Evolutionary conservation across 2,888 invertebrate genomes (phyloP), one percentile per base, ranked within the genome.

Genomic region (Drosophila robusta): DNA sequence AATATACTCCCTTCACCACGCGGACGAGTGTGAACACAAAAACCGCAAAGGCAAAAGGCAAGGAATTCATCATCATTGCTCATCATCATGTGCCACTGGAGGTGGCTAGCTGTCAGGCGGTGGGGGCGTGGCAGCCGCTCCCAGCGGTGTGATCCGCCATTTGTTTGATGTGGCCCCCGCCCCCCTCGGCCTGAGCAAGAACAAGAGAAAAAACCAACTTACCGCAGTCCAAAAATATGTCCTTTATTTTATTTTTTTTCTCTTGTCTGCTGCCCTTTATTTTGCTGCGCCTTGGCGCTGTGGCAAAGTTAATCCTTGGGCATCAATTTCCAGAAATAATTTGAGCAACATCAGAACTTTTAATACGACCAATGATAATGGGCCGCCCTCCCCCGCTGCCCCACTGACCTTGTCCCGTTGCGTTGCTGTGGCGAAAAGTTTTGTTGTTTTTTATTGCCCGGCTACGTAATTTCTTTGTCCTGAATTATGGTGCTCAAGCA

Each of bases 311-410:
- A 85, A 82, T 90, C 85, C 88, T 89, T 72, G 75, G 80, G 79
- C 89, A 88, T 90, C 89, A 90, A 90, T 88, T 89, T 89, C 90
- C 74, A 70, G 71, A 84, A 89, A 80, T 87, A 89, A 89, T 89
- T 87, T 88, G 78, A 70, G 70, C 88, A 87, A 78, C 89, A 89
- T 87, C 85, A 71, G 87, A 90, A 88, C 80, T 89, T 88, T 90
- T 90, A 87, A 90, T 90, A 90, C 80, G 78, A 71, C 83, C 89
- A 85, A 90, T 89, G 89, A 90, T 80, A 85, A 84, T 78, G 75
- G 89, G 52, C 64, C 54, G 56, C 42, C 72, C 32, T 50, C 47
- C 26, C 24, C 46, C 44, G 0, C 26, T 24, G 46, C 44, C 0
- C 8, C 26, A 41, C 14, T 34, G 34, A 42, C 58, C 66, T 47